A percentile compares a stretch with the other conserved stretches of the same genome.
Conservation (phyloP, 2,888 invertebrate species). For the Augiades crinisus region DNA sequence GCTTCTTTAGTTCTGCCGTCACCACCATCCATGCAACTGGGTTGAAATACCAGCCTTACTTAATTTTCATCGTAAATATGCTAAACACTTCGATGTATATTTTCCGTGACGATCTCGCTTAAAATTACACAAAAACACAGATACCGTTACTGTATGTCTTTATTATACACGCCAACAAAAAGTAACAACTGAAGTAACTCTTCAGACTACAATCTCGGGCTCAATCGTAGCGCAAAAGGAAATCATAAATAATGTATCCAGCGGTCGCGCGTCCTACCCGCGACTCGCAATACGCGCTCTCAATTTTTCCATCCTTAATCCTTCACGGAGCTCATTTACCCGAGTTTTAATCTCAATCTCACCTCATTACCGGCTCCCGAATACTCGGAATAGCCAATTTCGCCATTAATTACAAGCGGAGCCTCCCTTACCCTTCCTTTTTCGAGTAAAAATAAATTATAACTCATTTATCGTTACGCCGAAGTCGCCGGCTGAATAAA, state of each 20-base stretch:
- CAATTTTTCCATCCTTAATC: slow-evolving; percentile 55
- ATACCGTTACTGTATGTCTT: not conserved
- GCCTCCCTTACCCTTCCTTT: slow-evolving; percentile 70
- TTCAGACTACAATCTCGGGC: not conserved
- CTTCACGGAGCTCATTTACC: slow-evolving; percentile 70
- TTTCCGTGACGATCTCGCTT: too few species aligned
- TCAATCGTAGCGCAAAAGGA: slow-evolving; percentile 26
- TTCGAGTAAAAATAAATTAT: slow-evolving; percentile 80
- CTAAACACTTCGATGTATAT: too few species aligned
- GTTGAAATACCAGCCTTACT: too few species aligned
- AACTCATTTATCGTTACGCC: slow-evolving; percentile 75
- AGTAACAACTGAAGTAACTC: not conserved
- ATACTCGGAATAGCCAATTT: slow-evolving; percentile 79
- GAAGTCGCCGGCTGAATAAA: slow-evolving; percentile 60
- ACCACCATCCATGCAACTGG: too few species aligned
- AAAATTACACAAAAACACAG: not conserved
- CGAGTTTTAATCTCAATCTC: slow-evolving; percentile 79
- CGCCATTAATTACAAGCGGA: slow-evolving; percentile 71
- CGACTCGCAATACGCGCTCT: slow-evolving; percentile 16
- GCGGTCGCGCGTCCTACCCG: slow-evolving; percentile 2
- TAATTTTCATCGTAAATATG: too few species aligned
- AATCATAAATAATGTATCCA: slow-evolving; percentile 42
- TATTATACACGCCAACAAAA: not conserved
- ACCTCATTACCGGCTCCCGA: slow-evolving; percentile 77
- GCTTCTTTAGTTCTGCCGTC: too few species aligned